Percentiles rank a stretch among this genome's conserved stretches.
Evolutionary conservation across 2,113 vertebrate species (phyloP).

Genomic region (Eudyptes chrysolophus): DNA sequence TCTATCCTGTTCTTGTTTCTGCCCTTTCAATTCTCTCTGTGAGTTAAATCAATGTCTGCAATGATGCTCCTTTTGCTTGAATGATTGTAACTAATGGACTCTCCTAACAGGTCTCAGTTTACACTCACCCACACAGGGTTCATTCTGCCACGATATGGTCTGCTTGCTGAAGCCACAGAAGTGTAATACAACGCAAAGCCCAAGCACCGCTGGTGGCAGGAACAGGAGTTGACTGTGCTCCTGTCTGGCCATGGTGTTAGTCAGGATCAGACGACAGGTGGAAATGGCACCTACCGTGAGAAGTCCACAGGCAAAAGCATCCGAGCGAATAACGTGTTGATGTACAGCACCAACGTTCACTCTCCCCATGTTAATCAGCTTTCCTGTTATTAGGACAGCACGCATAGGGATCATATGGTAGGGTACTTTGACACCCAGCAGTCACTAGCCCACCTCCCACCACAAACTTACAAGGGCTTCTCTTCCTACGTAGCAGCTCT

Average conservation of each 20-base stretch:
- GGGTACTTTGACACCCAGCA: neutral
- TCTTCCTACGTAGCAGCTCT: neutral
- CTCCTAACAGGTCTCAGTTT: neutral
- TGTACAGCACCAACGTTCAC: neutral
- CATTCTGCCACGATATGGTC: rapidly evolving
- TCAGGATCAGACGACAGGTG: neutral
- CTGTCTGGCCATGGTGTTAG: rapidly evolving
- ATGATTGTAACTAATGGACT: neutral
- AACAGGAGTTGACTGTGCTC: neutral
- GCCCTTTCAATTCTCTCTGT: neutral
- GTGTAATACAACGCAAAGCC: neutral
- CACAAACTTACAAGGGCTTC: neutral
- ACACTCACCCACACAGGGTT: neutral
- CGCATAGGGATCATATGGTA: rapidly evolving
- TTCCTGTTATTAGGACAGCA: neutral
- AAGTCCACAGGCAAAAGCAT: neutral
- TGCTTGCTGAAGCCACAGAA: neutral
- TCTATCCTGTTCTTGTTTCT: neutral
- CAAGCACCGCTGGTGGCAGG: neutral
- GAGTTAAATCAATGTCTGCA: neutral
- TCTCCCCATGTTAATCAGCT: neutral
- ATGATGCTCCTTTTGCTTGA: neutral
- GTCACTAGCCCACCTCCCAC: neutral
- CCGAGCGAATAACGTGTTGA: rapidly evolving
- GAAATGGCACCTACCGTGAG: neutral